Evolutionary conservation across 2,797 vertebrate species (phyloP).

Genomic region (Falco novaeseelandiae): DNA sequence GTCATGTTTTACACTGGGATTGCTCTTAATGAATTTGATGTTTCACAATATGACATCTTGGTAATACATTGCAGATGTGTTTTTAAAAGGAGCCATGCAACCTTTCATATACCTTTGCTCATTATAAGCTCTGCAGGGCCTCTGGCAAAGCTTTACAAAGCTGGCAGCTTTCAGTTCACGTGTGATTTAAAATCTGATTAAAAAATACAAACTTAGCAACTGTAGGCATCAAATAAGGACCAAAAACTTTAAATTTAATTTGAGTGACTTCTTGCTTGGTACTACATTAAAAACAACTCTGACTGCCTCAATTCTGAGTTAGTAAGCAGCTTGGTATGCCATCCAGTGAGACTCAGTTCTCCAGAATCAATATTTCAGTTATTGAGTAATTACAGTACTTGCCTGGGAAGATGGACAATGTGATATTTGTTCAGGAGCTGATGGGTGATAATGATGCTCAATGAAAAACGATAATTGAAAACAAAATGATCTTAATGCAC

Average conservation of each 20-base stretch:
- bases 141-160: constrained; percentile 31
- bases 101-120: constrained; percentile 3
- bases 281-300: constrained; percentile 1
- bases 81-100: not conserved
- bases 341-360: constrained; percentile 4
- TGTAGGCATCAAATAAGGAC: not conserved
- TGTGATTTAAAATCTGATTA: constrained; percentile 40
- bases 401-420: constrained; percentile 34
- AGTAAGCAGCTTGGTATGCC: constrained; percentile 29
- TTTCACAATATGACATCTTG: constrained; percentile 21
- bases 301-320: not conserved
- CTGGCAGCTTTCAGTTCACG: not conserved
- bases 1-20: not conserved
- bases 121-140: not conserved
- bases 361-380: constrained; percentile 59
- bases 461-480: constrained; percentile 44
- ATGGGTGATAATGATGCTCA: constrained; percentile 43
- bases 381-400: constrained; percentile 63
- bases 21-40: constrained; percentile 17
- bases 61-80: not conserved
- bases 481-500: constrained; percentile 37
- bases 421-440: constrained; percentile 47
- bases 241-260: constrained; percentile 30
- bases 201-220: constrained; percentile 8
- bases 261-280: constrained; percentile 15